A percentile compares a stretch with the other conserved stretches of the same genome.
These are phyloP conservation scores for Tipula vernalis DNA, from an alignment of 2,888 invertebrate species.

Conservation along the genomic window DNA sequence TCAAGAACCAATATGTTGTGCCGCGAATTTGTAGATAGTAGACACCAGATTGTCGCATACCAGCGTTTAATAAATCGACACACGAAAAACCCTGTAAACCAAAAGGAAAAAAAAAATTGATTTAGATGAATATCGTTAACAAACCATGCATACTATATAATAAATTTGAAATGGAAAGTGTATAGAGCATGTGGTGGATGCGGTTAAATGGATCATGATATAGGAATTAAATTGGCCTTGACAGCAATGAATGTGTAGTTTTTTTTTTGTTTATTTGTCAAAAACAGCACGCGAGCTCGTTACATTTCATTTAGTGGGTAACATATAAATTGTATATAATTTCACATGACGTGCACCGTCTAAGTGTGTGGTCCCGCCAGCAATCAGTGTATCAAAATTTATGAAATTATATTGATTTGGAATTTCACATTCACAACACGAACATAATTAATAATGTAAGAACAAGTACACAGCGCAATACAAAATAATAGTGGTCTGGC, in stretches of 20 bases:
- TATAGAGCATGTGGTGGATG: neutral
- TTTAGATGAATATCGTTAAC: neutral
- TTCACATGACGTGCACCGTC: neutral
- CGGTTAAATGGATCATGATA: neutral
- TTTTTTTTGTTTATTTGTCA: neutral
- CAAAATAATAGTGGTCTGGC: neutral
- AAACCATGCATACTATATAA: too few species aligned
- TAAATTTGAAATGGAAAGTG: neutral
- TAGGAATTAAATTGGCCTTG: neutral
- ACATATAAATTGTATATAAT: neutral
- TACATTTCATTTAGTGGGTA: neutral
- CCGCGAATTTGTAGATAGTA: slow-evolving; percentile 84
- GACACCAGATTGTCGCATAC: slow-evolving; percentile 76
- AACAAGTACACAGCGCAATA: neutral
- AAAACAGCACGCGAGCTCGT: neutral
- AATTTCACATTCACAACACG: neutral
- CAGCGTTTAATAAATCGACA: slow-evolving; percentile 70
- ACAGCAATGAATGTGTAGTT: neutral
- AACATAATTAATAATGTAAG: neutral
- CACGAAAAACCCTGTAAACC: slow-evolving; percentile 71
- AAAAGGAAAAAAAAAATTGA: slow-evolving; percentile 13
- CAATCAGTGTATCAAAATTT: neutral
- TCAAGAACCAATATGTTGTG: slow-evolving; percentile 86
- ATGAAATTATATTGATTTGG: neutral
- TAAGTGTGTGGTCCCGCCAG: neutral